Conservation (phyloP, 2,888 invertebrate species). For the Drosophila macrospina region DNA sequence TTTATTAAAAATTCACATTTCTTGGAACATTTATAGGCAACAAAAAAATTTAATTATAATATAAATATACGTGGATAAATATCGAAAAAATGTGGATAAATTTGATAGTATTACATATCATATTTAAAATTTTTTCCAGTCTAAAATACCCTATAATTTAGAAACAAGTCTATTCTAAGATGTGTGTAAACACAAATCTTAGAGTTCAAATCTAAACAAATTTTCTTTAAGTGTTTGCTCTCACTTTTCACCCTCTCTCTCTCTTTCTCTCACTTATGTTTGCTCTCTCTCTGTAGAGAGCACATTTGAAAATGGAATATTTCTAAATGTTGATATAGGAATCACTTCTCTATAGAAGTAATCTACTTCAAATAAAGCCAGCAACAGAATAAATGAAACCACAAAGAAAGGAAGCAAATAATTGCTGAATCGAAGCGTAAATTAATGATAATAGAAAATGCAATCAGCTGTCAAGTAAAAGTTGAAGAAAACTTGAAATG, state of each 20-base stretch:
- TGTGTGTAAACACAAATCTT: neutral
- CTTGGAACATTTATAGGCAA: no score
- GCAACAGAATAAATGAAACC: conserved; percentile 1
- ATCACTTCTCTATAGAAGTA: neutral
- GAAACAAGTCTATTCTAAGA: no score
- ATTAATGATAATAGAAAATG: conserved; percentile 10
- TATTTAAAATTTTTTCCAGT: no score
- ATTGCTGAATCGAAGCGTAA: neutral
- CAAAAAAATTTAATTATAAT: no score
- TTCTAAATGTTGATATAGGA: no score
- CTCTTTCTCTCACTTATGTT: neutral
- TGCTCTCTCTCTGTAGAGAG: no score
- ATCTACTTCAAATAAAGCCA: conserved; percentile 10
- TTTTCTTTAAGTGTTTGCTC: neutral
- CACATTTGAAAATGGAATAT: no score
- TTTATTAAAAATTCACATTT: no score
- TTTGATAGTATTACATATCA: no score
- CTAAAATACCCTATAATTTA: no score
- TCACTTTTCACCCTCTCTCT: neutral
- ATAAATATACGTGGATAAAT: no score
- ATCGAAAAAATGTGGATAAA: no score
- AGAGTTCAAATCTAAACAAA: neutral
- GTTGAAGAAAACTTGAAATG: conserved; percentile 8
- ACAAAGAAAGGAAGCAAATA: conserved; percentile 24
- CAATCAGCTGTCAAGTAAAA: conserved; percentile 4